Base-by-base conservation (phyloP, 64 coral and sea anemone species). In the Dendrophyllia cribrosa region DNA sequence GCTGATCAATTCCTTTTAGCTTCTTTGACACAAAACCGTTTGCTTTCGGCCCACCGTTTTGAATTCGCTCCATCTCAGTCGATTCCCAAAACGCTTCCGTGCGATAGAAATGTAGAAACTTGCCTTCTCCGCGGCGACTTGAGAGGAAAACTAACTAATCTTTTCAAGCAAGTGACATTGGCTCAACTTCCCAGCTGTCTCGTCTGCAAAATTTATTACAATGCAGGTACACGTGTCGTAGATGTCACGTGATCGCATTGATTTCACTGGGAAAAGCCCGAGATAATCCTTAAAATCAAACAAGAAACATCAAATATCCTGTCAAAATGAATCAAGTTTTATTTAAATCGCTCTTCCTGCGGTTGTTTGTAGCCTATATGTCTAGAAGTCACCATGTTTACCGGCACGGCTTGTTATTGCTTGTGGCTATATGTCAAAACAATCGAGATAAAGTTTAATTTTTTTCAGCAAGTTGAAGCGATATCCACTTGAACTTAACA, bases 1-100 rank as follows among this genome's bases (percentile, higher is more conserved):
- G 78, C 86, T 94, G 95, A 87, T 97, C 95, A 58, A 81, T 86
- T 66, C 87, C 92, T 73, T 89, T 94, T 58, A 79, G 63, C 47
- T 71, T 43, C 60, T 51, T 68, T 53, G 63, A 23, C 51, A 68
- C 22, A 75, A 83, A 80, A 60, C 68, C 55, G 26, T 87, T 89
- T 66, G 68, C 70, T 53, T 59, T 78, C n/a, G 87, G 78, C 1
- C 77, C 63, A 58, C 92, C 87, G 92, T 94, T 94, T 74, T 66
- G 87, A 46, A 83, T 82, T 34, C 44, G 70, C 45, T 94, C 92
- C 92, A 94, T 94, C 24, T 71, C 47, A 22, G 19, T 20, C 13
- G 16, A 83, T 20, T 82, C 25, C 17, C 59, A 84, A 70, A 63
- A 58, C 9, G 70, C 34, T 49, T n/a, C 24, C 13, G 53, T 26